These are phyloP conservation scores for Parus major DNA, from an alignment of 2,113 vertebrate species.

Conservation along the genomic window DNA sequence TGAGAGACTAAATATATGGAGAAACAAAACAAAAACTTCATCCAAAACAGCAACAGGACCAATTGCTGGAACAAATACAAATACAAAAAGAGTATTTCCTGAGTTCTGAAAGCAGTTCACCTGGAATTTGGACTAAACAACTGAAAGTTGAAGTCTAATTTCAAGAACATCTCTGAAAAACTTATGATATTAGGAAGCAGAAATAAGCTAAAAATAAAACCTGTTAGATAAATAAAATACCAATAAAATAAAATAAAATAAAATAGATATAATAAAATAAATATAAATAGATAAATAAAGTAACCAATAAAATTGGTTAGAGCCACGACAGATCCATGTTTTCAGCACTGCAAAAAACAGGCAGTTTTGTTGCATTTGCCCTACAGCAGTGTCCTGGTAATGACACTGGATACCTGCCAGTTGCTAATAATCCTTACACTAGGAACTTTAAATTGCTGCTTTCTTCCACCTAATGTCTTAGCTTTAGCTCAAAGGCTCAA, in stretches of 20 bases:
- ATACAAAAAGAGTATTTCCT: neutral
- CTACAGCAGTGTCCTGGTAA: neutral
- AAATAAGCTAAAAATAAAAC: constrained; percentile 12
- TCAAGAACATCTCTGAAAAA: neutral
- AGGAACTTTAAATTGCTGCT: constrained; percentile 15
- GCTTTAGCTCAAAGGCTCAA: neutral
- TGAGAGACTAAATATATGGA: neutral
- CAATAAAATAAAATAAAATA: too few relatives aligned
- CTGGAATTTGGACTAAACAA: neutral
- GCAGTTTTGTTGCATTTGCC: neutral
- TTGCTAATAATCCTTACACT: constrained; percentile 10
- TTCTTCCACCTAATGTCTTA: neutral
- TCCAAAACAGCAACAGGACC: accelerated
- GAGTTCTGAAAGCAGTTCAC: neutral
- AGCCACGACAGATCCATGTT: neutral
- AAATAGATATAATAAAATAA: too few relatives aligned
- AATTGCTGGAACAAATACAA: neutral
- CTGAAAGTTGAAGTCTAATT: neutral
- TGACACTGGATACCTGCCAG: neutral
- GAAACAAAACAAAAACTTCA: neutral
- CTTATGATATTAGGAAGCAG: neutral
- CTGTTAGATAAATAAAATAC: too few relatives aligned
- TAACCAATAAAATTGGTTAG: neutral
- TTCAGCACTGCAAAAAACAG: neutral
- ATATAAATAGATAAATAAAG: too few relatives aligned